Evolutionary conservation across 2,797 vertebrate genomes (phyloP).

Genomic region (Eptatretus atami): DNA sequence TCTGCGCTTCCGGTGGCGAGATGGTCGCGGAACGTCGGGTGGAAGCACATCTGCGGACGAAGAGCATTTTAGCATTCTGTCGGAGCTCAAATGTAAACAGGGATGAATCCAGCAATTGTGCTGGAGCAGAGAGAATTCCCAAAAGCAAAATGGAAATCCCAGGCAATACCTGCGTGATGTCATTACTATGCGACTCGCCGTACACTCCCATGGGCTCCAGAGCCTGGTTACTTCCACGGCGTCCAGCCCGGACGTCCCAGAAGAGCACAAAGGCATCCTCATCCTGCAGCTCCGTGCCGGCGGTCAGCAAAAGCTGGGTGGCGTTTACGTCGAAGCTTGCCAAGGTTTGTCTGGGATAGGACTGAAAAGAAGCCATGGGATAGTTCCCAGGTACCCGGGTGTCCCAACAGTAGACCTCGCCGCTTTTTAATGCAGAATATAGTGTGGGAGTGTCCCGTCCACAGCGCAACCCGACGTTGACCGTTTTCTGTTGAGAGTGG

Average conservation of each 20-base stretch:
- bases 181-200: slow-evolving; percentile 65
- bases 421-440: slow-evolving; percentile 33
- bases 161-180: slow-evolving; percentile 33
- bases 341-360: slow-evolving; percentile 26
- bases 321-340: slow-evolving; percentile 44
- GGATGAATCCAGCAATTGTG: too few relatives aligned
- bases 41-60: slow-evolving; percentile 35
- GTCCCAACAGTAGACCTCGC: slow-evolving; percentile 39
- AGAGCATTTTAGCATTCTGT: not conserved
- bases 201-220: slow-evolving; percentile 35
- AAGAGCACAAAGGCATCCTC: slow-evolving; percentile 48
- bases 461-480: too few relatives aligned
- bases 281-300: slow-evolving; percentile 41
- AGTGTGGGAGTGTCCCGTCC: slow-evolving; percentile 10
- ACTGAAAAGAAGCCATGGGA: slow-evolving; percentile 22
- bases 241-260: slow-evolving; percentile 34
- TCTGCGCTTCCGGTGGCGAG: slow-evolving; percentile 42
- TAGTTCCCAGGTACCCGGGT: slow-evolving; percentile 17
- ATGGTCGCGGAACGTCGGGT: slow-evolving; percentile 29
- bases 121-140: too few relatives aligned
- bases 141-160: too few relatives aligned
- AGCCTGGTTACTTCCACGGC: not conserved
- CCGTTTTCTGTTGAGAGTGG: too few relatives aligned
- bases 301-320: slow-evolving; percentile 31
- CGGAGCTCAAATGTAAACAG: too few relatives aligned